Evolutionary conservation across 2,797 vertebrate genomes (phyloP), one percentile per base, ranked within the genome.

Genomic region (Ciconia nigra): DNA sequence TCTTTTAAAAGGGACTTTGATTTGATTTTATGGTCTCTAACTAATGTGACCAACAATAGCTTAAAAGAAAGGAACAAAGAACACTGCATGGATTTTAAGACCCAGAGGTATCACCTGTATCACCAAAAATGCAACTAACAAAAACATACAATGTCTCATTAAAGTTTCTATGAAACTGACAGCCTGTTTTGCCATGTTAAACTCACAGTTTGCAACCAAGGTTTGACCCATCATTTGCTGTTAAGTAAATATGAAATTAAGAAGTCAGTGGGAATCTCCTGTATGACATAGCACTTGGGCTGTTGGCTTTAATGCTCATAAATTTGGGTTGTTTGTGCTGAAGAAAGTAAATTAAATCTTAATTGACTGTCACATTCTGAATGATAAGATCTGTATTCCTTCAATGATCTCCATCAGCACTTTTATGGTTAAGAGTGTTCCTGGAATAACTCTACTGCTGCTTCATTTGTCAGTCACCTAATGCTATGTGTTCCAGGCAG

Each of bases 261-360:
- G 33, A 79, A 58, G 10, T 22, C 35, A 31, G 7, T 25, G n/a
- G 5, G 10, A 65, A 67, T 55, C 13, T 58, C 25, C 17, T 57
- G 5, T 11, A 19, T 15, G 20, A 49, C 9, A 8, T 3, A 1
- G 5, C 10, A 61, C 10, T 49, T 25, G 8, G 13, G 6, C 24
- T 71, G 7, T 6, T 55, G 37, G 7, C 11, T 87, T 61, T 73
- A 33, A 15, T 18, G 9, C 5, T 78, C 39, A 52, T 42, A 39
- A 65, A 65, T 54, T 35, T 74, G 19, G 8, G 29, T 71, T 74
- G 18, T 25, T 24, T 61, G 31, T 58, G 59, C 42, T 67, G 31
- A 87, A 84, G n/a, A 22, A 15, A 89, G 37, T 6, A 62, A 82
- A 78, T 35, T 44, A 61, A 70, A 61, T 37, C 9, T 87, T 46